These are phyloP conservation scores for Leptinotarsa undecemlineata DNA, from an alignment of 1,140 invertebrate species.

Conservation along the genomic window DNA sequence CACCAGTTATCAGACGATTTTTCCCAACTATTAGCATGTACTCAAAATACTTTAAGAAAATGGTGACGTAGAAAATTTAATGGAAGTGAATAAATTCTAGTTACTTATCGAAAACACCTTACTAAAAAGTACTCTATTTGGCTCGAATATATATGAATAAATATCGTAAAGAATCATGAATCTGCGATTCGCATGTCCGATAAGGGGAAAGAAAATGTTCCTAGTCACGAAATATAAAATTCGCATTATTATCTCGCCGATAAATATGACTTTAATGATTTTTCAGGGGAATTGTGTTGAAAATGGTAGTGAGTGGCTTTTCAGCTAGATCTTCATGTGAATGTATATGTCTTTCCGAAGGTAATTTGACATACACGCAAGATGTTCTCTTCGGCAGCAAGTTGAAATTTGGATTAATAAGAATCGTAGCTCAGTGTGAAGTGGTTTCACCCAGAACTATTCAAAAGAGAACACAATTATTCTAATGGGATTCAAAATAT, in stretches of 20 bases:
- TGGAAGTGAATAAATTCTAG: conserved; percentile 5
- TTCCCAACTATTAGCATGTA: no score
- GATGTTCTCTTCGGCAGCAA: no score
- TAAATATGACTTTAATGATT: neutral
- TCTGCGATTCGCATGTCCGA: conserved; percentile 9
- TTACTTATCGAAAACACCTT: conserved; percentile 4
- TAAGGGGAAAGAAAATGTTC: conserved; percentile 1
- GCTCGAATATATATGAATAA: neutral
- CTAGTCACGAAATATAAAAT: conserved; percentile 13
- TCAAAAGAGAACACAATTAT: no score
- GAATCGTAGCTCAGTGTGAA: no score
- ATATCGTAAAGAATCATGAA: conserved; percentile 10
- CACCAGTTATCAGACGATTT: no score
- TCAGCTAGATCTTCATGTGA: neutral
- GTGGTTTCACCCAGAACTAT: no score
- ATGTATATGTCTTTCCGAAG: no score
- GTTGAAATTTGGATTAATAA: no score
- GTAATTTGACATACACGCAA: no score
- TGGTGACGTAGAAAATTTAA: no score
- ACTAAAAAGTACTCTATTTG: neutral
- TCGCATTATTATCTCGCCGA: neutral
- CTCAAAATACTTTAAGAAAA: no score
- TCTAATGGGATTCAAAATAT: no score
- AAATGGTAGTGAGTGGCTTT: neutral
- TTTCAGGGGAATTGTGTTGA: neutral